phyloP scores from a whole-genome alignment of 37 sponge, comb jelly and placozoan genomes.

The Oscarella lobularis region DNA sequence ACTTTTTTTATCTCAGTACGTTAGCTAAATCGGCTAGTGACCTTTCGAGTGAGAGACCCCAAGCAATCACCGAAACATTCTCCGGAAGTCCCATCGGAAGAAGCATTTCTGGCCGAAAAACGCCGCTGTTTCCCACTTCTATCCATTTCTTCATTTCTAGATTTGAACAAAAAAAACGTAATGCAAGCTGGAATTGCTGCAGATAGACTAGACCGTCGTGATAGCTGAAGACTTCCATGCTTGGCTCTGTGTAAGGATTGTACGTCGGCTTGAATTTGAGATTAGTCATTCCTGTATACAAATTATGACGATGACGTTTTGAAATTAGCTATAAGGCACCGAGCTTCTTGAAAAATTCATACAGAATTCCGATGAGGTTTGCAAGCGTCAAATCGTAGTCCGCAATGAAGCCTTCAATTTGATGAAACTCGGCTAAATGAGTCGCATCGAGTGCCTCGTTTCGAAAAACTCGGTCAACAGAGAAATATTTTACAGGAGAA shows the following conservation, averaged over 20 bases:
- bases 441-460: constrained; percentile 97
- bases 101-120: constrained; percentile 95
- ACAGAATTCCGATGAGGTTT: constrained; percentile 83
- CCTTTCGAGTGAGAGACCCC: constrained; percentile 96
- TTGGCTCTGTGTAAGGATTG: constrained; percentile 99
- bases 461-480: constrained; percentile 92
- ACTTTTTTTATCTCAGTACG: neutral
- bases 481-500: constrained; percentile 84
- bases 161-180: no score
- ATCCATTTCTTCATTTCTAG: constrained; percentile 96
- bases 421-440: constrained; percentile 98
- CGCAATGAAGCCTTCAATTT: constrained; percentile 96
- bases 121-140: constrained; percentile 94
- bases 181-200: no score
- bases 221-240: constrained; percentile 63
- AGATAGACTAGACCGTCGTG: constrained; percentile 20
- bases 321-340: constrained; percentile 10
- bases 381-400: constrained; percentile 82
- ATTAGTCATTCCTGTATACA: constrained; percentile 45
- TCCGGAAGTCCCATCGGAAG: constrained; percentile 93
- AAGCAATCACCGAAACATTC: constrained; percentile 92
- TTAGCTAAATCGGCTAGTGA: neutral
- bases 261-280: constrained; percentile 96
- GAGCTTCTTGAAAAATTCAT: constrained; percentile 84
- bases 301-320: neutral